A percentile compares a stretch with the other conserved stretches of the same genome.
These are phyloP conservation scores for Urosaurus nigricauda DNA, from an alignment of 2,797 vertebrate genomes.

Conservation along the genomic window DNA sequence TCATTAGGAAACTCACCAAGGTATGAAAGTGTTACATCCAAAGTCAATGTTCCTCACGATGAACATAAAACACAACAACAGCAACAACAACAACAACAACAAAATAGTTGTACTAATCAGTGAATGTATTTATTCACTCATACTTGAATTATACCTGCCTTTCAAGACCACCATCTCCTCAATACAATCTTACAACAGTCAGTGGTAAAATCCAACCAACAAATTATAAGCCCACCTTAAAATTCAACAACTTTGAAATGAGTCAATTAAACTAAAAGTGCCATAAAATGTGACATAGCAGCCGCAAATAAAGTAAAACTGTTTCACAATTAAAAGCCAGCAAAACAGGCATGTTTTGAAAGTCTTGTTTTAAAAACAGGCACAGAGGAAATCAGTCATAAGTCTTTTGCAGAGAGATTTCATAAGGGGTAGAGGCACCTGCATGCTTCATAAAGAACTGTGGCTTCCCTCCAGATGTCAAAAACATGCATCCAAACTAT, in stretches of 20 bases:
- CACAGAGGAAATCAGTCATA: neutral
- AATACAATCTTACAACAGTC: neutral
- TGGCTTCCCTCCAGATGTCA: too few relatives aligned
- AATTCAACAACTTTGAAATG: neutral
- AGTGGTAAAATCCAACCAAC: neutral
- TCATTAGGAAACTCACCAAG: conserved; percentile 12
- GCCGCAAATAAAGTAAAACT: neutral
- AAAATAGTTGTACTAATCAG: conserved; percentile 7
- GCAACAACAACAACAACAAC: too few relatives aligned
- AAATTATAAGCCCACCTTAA: neutral
- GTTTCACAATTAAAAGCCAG: neutral
- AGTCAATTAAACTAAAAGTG: too few relatives aligned
- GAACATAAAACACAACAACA: neutral
- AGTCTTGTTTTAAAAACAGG: too few relatives aligned
- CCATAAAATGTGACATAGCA: neutral
- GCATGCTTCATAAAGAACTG: neutral
- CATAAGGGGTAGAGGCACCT: neutral
- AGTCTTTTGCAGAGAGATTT: neutral
- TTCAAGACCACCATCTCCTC: neutral
- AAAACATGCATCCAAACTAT: neutral
- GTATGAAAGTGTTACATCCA: neutral
- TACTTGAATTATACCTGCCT: neutral
- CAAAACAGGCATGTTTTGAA: neutral
- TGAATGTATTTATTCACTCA: neutral
- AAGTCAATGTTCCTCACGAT: neutral